phyloP scores from a whole-genome alignment of 2,888 invertebrate genomes.

The Xestoiulus laeticollis region DNA sequence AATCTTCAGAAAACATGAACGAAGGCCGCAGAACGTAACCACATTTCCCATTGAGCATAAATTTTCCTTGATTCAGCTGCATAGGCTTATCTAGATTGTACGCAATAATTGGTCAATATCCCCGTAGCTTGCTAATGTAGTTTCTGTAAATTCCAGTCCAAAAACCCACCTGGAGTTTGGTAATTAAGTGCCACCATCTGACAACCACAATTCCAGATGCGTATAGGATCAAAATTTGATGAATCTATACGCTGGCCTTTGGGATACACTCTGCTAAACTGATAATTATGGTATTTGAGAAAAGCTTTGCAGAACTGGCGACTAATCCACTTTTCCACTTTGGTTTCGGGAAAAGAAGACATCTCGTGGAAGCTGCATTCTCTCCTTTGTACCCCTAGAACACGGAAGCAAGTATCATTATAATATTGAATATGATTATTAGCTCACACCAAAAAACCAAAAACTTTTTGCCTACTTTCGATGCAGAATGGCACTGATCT shows the following conservation, averaged over 20 bases:
- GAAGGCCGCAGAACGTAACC: conserved; percentile 93
- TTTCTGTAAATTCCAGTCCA: neutral
- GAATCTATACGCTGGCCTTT: conserved; percentile 90
- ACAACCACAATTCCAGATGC: conserved; percentile 94
- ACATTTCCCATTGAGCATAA: conserved; percentile 89
- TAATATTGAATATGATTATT: neutral
- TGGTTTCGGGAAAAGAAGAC: conserved; percentile 97
- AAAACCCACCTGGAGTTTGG: conserved; percentile 76
- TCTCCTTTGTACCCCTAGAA: conserved; percentile 40
- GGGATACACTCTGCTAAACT: conserved; percentile 95
- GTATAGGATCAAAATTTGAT: conserved; percentile 94
- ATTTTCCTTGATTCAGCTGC: conserved; percentile 95
- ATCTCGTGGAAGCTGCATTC: conserved; percentile 80
- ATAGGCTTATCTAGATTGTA: conserved; percentile 79
- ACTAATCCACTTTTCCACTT: conserved; percentile 89
- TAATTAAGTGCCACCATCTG: conserved; percentile 99
- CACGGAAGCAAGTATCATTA: neutral
- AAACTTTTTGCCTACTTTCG: conserved; percentile 68
- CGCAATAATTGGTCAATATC: neutral
- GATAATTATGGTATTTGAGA: conserved; percentile 63
- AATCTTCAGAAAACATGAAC: conserved; percentile 82
- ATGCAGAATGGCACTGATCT: conserved; percentile 84
- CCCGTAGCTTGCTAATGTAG: too few species aligned
- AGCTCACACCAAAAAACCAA: neutral
- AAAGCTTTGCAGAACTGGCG: conserved; percentile 68